These are phyloP conservation scores for Smutsia temminckii DNA, from an alignment of 2,797 vertebrate species.

Conservation along the genomic window DNA sequence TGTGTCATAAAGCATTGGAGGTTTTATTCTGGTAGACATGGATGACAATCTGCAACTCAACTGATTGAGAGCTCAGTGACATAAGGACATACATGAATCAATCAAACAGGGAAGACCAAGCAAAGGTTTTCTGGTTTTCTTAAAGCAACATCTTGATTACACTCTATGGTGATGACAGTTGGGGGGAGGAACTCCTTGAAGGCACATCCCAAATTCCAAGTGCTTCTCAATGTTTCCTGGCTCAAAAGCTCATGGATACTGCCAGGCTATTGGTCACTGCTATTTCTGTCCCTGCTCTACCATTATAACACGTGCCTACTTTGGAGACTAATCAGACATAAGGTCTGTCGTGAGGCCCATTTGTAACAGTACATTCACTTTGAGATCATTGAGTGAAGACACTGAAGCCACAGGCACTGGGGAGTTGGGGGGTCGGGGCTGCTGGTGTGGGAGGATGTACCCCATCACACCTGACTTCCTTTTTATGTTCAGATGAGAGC, in stretches of 20 bases:
- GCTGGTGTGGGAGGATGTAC: fast-evolving
- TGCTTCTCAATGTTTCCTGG: not conserved
- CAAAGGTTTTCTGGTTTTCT: not conserved
- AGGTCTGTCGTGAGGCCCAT: not conserved
- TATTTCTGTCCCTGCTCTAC: not conserved
- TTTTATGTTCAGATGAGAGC: not conserved
- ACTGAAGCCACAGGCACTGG: too few relatives aligned
- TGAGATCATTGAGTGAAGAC: not conserved
- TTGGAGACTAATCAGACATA: not conserved
- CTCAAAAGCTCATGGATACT: not conserved
- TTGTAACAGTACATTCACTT: not conserved
- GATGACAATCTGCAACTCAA: not conserved
- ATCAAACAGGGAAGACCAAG: too few relatives aligned
- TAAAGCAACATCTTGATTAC: not conserved
- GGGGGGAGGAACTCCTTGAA: not conserved
- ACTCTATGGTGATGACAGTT: not conserved
- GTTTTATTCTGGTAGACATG: not conserved
- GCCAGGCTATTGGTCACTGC: not conserved
- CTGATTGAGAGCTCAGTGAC: not conserved
- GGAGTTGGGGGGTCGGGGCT: fast-evolving
- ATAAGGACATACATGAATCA: not conserved
- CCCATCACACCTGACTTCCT: not conserved
- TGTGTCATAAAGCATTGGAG: not conserved
- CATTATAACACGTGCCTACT: not conserved
- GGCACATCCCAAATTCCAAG: not conserved